Base-by-base conservation (phyloP, 2,113 vertebrate genomes). In the Paramisgurnus dabryanus region DNA sequence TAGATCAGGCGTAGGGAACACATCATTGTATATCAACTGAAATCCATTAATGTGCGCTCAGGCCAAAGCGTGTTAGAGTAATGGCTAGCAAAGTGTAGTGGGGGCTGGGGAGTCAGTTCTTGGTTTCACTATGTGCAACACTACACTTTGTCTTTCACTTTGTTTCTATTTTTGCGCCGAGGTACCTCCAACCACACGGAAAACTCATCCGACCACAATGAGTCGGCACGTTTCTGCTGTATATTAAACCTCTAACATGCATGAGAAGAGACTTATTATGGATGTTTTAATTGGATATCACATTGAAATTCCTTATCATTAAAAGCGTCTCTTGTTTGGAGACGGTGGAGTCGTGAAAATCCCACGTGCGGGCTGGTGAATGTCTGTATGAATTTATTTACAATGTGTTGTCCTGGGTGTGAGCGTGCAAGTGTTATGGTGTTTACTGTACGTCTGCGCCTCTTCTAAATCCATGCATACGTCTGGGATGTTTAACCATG, bases 1-100 rank as follows among this genome's bases (percentile, higher is more conserved):
- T 43, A 79, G 69, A 75, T 53, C 64, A 67, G 49, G 61, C 39
- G 12, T 8, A n/a, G 7, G 41, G 18, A 34, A 57, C 39, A 50
- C 18, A 7, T 61, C 55, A 8, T 11, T 27, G 57, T 43, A 43
- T 55, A 73, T 73, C 39, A 60, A 60, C 27, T 5, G 3, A 17
- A 75, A 66, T 66, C 58, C 60, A 49, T 50, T 76, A 4, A 64
- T 64, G 8, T 68, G n/a, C 4, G 57, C 8, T 27, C 13, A 60
- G 40, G 15, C 15, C 11, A 7, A 5, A 27, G 34, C 13, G 18
- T 12, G 50, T 15, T 22, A 12, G 47, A 4, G 77, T 74, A 47
- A 65, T n/a, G 6, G 58, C 39, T 40, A 60, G 34, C 39, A 61
- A 64, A 58, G 55, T 58, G 55, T 58, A n/a, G 50, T 53, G 50